Conservation (phyloP, 2,888 invertebrate genomes). For the Tiliacea aurago region DNA sequence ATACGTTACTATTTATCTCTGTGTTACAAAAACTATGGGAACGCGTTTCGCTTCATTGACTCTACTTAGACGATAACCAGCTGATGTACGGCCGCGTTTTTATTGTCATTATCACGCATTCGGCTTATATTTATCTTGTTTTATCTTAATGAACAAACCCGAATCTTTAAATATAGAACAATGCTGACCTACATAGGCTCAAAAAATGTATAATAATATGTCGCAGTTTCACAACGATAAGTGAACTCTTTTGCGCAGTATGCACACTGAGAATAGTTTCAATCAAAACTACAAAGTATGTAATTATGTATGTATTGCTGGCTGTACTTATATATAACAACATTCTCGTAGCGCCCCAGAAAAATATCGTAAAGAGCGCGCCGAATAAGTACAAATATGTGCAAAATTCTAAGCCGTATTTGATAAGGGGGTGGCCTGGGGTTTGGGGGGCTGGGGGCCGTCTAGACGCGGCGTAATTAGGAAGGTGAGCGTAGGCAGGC, state of each 20-base stretch:
- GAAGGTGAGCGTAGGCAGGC: conserved; percentile 86
- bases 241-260: conserved; percentile 10
- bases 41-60: conserved; percentile 21
- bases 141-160: conserved; percentile 10
- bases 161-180: conserved; percentile 28
- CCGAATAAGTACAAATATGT: conserved; percentile 66
- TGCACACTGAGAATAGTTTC: conserved; percentile 8
- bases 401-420: conserved; percentile 73
- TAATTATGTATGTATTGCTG: neutral
- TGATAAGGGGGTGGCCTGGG: conserved; percentile 75
- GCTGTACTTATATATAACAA: neutral
- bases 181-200: conserved; percentile 34
- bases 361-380: conserved; percentile 36
- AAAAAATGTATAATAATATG: conserved; percentile 20
- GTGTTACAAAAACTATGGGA: conserved; percentile 18
- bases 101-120: conserved; percentile 32
- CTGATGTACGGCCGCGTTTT: neutral
- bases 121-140: conserved; percentile 31
- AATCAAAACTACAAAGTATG: conserved; percentile 6
- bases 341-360: conserved; percentile 23
- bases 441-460: conserved; percentile 80
- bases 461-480: conserved; percentile 89
- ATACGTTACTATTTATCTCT: conserved; percentile 8
- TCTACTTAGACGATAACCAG: conserved; percentile 23
- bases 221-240: conserved; percentile 27